Base-by-base conservation (phyloP, 1,140 invertebrate genomes). In the Colletes latitarsis region DNA sequence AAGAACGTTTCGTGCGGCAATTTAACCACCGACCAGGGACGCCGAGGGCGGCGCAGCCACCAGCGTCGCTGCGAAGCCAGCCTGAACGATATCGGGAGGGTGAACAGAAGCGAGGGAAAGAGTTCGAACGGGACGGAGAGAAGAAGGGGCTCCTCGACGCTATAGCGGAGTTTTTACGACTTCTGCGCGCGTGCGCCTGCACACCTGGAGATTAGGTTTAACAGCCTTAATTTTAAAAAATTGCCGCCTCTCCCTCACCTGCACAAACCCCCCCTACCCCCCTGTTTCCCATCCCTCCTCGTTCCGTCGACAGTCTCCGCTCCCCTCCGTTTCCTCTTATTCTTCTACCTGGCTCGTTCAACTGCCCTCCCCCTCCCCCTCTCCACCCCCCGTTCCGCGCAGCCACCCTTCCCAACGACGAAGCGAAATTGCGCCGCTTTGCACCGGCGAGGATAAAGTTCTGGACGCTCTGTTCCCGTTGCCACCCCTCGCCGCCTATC, bases 161-260 rank as follows among this genome's bases (percentile, higher is more conserved):
- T 41, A 19, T 81, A 71, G 41, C 64, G 80, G 79, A 83, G 75
- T 89, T 90, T 90, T 89, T 91, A 90, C 87, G 81, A 82, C 74
- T 86, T 79, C 76, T 66, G 63, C 62, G 74, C 82, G 77, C 87
- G 79, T 87, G 85, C 85, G 85, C 82, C 72, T 79, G 79, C 80
- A 76, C 81, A 85, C 85, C 81, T 77, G 85, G 74, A 91, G 91
- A 92, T 92, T 91, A 92, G 88, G 87, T 91, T 90, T 91, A 92
- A 92, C 89, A 88, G 86, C 87, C 87, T 90, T 92, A 92, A 92
- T 91, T 92, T 92, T 88, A 90, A 91, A 92, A 92, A 90, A 92
- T 89, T 88, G 88, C 88, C 85, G 55, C 81, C 72, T 78, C 84
- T 78, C 77, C 68, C 84, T 9, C 43, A 43, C 43, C 58, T 30